phyloP scores from a whole-genome alignment of 2,888 invertebrate species.

The Apotomis turbidana region DNA sequence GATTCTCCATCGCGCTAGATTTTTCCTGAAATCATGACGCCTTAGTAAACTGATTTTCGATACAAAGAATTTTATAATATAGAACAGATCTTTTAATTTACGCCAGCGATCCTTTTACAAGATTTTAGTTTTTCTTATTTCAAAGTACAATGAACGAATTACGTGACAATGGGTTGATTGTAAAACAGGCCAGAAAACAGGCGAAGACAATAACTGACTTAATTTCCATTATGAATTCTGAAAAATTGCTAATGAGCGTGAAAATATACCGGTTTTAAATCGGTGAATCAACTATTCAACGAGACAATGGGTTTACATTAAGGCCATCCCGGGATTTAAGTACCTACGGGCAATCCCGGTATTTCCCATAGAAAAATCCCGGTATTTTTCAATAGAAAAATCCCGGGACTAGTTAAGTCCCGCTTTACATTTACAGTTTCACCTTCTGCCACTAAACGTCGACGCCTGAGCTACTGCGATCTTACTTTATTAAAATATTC shows the following conservation, averaged over 20 bases:
- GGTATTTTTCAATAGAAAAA: too few relatives aligned
- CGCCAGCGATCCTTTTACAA: not conserved
- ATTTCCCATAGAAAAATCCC: too few relatives aligned
- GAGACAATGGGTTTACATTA: not conserved
- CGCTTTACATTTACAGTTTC: not conserved
- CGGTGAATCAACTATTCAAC: not conserved
- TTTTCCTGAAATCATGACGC: too few relatives aligned
- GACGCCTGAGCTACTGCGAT: too few relatives aligned
- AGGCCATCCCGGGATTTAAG: too few relatives aligned
- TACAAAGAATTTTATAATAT: too few relatives aligned
- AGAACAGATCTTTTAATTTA: not conserved
- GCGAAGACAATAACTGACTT: slow-evolving; percentile 11
- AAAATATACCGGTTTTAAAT: not conserved
- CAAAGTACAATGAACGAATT: slow-evolving; percentile 4
- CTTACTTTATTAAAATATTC: too few relatives aligned
- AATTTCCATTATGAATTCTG: slow-evolving; percentile 12
- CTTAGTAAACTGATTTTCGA: too few relatives aligned
- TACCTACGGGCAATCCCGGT: too few relatives aligned
- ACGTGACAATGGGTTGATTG: slow-evolving; percentile 4
- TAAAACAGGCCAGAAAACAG: not conserved
- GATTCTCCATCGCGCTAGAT: too few relatives aligned
- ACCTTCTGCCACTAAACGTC: not conserved
- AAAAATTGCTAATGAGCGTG: not conserved
- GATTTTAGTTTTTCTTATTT: slow-evolving; percentile 1
- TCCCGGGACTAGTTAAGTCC: too few relatives aligned